phyloP scores from a whole-genome alignment of 1,140 invertebrate species.

The Heliconius himera region DNA sequence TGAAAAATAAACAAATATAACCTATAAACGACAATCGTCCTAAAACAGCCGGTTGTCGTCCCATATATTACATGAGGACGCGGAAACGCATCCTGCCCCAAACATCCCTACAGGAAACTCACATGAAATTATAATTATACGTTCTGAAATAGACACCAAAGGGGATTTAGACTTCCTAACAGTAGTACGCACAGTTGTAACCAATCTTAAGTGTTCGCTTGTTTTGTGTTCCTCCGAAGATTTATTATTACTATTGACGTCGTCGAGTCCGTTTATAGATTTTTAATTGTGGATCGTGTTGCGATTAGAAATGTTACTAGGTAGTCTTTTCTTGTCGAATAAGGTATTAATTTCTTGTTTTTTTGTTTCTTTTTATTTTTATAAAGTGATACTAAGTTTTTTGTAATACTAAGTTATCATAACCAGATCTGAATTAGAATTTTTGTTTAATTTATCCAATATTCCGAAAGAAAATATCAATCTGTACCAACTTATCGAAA shows the following conservation, averaged over 20 bases:
- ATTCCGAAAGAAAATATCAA: too few species aligned
- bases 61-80: not conserved
- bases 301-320: too few species aligned
- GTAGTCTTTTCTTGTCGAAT: too few species aligned
- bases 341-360: too few species aligned
- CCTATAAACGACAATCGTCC: not conserved
- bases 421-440: too few species aligned
- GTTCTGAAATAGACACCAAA: not conserved
- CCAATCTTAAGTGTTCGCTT: not conserved
- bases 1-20: not conserved
- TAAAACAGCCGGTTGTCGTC: not conserved
- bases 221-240: not conserved
- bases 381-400: too few species aligned
- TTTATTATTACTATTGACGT: not conserved
- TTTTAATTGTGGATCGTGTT: not conserved
- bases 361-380: too few species aligned
- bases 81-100: constrained; percentile 6
- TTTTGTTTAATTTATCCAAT: too few species aligned
- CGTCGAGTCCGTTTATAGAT: not conserved
- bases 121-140: constrained; percentile 1
- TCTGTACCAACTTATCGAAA: not conserved
- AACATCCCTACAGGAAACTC: not conserved
- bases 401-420: too few species aligned
- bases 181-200: not conserved
- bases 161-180: not conserved